Evolutionary conservation across 1,140 invertebrate species (phyloP), one percentile per base, ranked within the genome.

Genomic region (Brachionus sp.): DNA sequence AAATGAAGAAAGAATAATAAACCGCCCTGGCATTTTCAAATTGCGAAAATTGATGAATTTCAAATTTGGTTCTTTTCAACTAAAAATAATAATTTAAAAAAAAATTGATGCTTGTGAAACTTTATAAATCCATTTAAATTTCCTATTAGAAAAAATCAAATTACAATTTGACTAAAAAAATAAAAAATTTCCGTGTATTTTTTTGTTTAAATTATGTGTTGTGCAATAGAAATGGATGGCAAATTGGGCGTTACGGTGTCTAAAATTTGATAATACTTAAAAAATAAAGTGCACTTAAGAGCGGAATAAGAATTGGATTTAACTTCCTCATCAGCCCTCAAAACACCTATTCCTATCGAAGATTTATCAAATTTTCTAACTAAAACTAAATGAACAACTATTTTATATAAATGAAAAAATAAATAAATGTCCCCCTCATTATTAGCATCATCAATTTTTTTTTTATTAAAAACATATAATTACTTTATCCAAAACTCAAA

Each of bases 61-160:
- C 16, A 42, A 16, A 39, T 37, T 37, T 39, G 19, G n/a, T 25
- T 25, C 37, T 70, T 70, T 70, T 39, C 9, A 66, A 66, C 25
- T 35, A 33, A 66, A 66, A 66, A 33, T 33, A 66, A 33, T 33
- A 12, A 13, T 66, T 66, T 16, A 66, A 66, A 66, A 70, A 66
- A 33, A 70, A 70, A 70, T 70, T 70, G 66, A 70, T 39, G 66
- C 66, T 70, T 70, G 33, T 39, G 35, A 39, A 70, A 39, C 33
- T 37, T 37, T 39, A 70, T 19, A 70, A 70, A 70, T 70, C 66
- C 66, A 70, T 70, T 70, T 70, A 70, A 70, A 70, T 70, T 70
- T 70, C 66, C 66, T 70, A 19, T 70, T 70, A 39, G 19, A 2
- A 39, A 33, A 70, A 70, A 70, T 39, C 37, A 19, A 70, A 70